phyloP scores from a whole-genome alignment of 2,113 vertebrate genomes.

The Amia ocellicauda region DNA sequence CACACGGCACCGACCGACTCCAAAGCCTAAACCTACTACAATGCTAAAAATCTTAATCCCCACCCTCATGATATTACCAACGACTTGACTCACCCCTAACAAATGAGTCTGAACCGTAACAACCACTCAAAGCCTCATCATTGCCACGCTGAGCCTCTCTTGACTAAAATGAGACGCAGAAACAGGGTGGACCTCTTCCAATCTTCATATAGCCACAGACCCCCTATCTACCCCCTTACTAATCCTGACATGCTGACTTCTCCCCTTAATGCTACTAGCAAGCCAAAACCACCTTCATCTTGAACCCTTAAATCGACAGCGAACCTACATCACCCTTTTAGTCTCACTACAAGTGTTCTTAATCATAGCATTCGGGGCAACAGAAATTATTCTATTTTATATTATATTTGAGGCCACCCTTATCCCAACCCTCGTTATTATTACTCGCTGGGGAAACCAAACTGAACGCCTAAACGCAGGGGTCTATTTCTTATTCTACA shows the following conservation, averaged over 20 bases:
- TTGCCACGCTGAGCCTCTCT: not conserved
- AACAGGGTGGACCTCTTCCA: not conserved
- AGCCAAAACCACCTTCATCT: constrained; percentile 19
- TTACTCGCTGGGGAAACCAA: constrained; percentile 38
- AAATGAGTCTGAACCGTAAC: constrained; percentile 20
- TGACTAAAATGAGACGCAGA: not conserved
- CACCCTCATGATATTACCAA: constrained; percentile 22
- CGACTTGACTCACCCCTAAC: not conserved
- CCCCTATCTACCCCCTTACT: constrained; percentile 16
- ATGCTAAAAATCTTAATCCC: constrained; percentile 34
- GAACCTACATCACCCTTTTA: constrained; percentile 11
- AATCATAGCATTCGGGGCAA: constrained; percentile 19
- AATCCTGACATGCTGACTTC: constrained; percentile 1
- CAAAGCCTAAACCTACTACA: constrained; percentile 29
- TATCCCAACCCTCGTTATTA: constrained; percentile 29
- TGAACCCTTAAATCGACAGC: constrained; percentile 14
- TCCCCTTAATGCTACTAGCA: constrained; percentile 13
- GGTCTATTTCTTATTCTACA: constrained; percentile 37
- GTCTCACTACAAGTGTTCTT: constrained; percentile 9
- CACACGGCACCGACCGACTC: constrained; percentile 8
- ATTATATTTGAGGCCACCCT: constrained; percentile 38
- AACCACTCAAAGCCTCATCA: not conserved
- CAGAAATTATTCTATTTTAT: constrained; percentile 25
- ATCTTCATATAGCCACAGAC: not conserved
- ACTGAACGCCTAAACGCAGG: constrained; percentile 34